A percentile compares a stretch with the other conserved stretches of the same genome.
These are phyloP conservation scores for Leptoclinus maculatus DNA, from an alignment of 2,797 vertebrate species.

Conservation along the genomic window DNA sequence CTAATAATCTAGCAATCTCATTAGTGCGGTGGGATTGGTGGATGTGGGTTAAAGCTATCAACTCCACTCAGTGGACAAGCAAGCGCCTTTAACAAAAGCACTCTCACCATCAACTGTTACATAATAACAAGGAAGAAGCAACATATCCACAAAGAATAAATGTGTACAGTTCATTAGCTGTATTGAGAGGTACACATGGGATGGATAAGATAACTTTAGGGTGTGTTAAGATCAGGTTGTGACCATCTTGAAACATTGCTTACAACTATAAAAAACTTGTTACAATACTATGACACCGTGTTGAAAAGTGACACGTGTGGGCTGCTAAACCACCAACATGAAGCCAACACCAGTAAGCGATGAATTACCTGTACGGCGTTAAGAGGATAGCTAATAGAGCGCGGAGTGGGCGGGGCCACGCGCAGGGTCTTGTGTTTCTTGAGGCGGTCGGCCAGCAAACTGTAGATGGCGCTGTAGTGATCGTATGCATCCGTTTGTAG, in stretches of 20 bases:
- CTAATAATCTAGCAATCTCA: conserved; percentile 56
- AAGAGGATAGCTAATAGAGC: conserved; percentile 87
- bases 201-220: not conserved
- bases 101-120: not conserved
- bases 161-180: not conserved
- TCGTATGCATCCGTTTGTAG: conserved; percentile 95
- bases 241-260: not conserved
- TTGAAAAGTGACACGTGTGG: not conserved
- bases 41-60: conserved; percentile 53
- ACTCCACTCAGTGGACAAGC: too few relatives aligned
- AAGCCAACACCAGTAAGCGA: not conserved
- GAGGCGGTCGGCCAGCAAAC: conserved; percentile 94
- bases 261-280: not conserved
- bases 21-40: conserved; percentile 54
- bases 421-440: conserved; percentile 95
- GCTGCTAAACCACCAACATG: not conserved
- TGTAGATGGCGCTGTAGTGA: conserved; percentile 99
- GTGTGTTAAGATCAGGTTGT: not conserved
- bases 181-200: not conserved
- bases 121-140: not conserved
- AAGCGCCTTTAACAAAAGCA: not conserved
- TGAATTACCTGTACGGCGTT: conserved; percentile 87
- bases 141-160: not conserved
- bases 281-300: not conserved
- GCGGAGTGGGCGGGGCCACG: conserved; percentile 87